A percentile compares a stretch with the other conserved stretches of the same genome.
phyloP scores from a whole-genome alignment of 1,140 invertebrate species.

The Cotesia typhae region DNA sequence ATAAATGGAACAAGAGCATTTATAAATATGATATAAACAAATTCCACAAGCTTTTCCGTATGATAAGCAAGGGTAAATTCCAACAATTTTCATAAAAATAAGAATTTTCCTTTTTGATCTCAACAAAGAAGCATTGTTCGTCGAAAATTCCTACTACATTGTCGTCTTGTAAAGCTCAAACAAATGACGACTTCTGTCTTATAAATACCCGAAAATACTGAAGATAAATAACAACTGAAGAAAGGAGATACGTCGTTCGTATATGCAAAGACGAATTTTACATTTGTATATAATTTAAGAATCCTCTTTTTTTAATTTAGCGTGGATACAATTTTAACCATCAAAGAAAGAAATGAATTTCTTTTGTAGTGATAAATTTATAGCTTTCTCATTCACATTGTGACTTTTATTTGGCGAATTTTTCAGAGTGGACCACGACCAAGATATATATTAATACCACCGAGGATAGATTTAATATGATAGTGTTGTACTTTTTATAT shows the following conservation, averaged over 20 bases:
- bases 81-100: constrained; percentile 26
- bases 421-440: not conserved
- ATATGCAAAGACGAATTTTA: not conserved
- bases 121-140: constrained; percentile 6
- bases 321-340: too few relatives aligned
- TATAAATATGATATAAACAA: constrained; percentile 5
- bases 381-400: too few relatives aligned
- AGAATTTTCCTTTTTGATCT: constrained; percentile 12
- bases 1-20: not conserved
- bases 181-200: not conserved
- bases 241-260: not conserved
- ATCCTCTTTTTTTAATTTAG: too few relatives aligned
- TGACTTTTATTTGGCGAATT: too few relatives aligned
- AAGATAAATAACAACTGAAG: constrained; percentile 5
- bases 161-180: constrained; percentile 5
- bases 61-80: constrained; percentile 32
- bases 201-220: not conserved
- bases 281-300: too few relatives aligned
- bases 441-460: not conserved
- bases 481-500: too few relatives aligned
- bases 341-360: too few relatives aligned
- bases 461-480: too few relatives aligned
- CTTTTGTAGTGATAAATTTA: too few relatives aligned
- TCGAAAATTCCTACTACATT: constrained; percentile 28
- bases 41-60: not conserved